Evolutionary conservation across 2,113 vertebrate species (phyloP).

Genomic region (Peromyscus polionotus): DNA sequence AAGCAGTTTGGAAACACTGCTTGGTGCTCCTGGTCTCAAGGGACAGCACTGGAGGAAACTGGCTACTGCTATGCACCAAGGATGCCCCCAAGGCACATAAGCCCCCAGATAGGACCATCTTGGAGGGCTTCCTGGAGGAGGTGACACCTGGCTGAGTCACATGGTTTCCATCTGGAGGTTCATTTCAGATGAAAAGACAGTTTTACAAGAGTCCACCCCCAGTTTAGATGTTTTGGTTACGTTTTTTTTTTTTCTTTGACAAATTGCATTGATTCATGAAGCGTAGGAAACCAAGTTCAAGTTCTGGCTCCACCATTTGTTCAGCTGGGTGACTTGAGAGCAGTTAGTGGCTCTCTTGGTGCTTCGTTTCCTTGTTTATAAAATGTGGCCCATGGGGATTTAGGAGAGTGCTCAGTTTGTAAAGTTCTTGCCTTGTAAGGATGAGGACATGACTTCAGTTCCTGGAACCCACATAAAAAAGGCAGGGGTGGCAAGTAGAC

Average conservation of each 20-base stretch:
- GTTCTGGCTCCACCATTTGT: not conserved
- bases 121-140: not conserved
- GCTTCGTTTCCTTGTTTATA: not conserved
- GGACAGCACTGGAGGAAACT: not conserved
- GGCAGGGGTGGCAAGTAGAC: not conserved
- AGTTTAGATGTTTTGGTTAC: not conserved
- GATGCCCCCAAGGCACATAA: not conserved
- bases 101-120: not conserved
- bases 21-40: not conserved
- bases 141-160: not conserved
- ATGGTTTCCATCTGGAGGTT: not conserved
- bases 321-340: not conserved
- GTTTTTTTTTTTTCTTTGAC: slow-evolving; percentile 22
- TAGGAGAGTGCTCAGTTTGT: not conserved
- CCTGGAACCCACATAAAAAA: not conserved
- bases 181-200: not conserved
- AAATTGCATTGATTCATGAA: not conserved
- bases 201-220: not conserved
- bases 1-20: not conserved
- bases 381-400: not conserved
- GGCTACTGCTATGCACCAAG: not conserved
- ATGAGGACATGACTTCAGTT: not conserved
- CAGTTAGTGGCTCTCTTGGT: not conserved
- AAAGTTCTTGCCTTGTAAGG: not conserved
- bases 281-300: not conserved